Evolutionary conservation across 2,888 invertebrate species (phyloP).

Genomic region (Chrysodeixis includens): DNA sequence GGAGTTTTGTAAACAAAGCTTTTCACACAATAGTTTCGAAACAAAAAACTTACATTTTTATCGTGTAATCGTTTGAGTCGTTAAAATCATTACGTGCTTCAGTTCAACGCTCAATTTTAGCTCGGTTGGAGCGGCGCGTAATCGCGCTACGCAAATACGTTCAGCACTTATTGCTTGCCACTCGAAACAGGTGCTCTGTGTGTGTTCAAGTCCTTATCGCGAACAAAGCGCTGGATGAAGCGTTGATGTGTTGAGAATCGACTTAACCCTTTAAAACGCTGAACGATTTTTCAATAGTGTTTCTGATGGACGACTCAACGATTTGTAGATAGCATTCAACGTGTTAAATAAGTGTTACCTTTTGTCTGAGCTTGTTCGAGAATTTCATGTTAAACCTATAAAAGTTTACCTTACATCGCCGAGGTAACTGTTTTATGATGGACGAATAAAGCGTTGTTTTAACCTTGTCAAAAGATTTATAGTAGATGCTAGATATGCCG

Average conservation of each 20-base stretch:
- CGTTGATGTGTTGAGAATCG: conserved; percentile 65
- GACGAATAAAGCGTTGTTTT: conserved; percentile 31
- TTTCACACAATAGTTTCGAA: conserved; percentile 28
- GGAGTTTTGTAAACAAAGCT: conserved; percentile 11
- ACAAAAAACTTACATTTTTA: conserved; percentile 45
- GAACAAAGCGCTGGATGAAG: conserved; percentile 80
- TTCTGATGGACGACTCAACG: conserved; percentile 21
- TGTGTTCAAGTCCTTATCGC: conserved; percentile 77
- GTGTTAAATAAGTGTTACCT: conserved; percentile 3
- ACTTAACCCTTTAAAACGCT: conserved; percentile 62
- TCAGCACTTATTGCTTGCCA: conserved; percentile 83
- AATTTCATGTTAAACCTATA: neutral
- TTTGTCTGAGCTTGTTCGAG: conserved; percentile 1
- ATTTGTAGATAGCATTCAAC: conserved; percentile 10
- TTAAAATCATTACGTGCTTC: conserved; percentile 57
- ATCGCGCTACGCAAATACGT: conserved; percentile 86
- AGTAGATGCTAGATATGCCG: conserved; percentile 29
- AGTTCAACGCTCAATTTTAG: conserved; percentile 65
- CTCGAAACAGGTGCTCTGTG: conserved; percentile 81
- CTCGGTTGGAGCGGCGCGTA: conserved; percentile 74
- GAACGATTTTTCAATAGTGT: conserved; percentile 44
- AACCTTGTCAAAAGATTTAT: conserved; percentile 36
- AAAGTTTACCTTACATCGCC: neutral
- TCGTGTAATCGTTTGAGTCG: conserved; percentile 48
- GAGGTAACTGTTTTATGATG: neutral